These are phyloP conservation scores for Cydia fagiglandana DNA, from an alignment of 1,140 invertebrate species.

Conservation along the genomic window DNA sequence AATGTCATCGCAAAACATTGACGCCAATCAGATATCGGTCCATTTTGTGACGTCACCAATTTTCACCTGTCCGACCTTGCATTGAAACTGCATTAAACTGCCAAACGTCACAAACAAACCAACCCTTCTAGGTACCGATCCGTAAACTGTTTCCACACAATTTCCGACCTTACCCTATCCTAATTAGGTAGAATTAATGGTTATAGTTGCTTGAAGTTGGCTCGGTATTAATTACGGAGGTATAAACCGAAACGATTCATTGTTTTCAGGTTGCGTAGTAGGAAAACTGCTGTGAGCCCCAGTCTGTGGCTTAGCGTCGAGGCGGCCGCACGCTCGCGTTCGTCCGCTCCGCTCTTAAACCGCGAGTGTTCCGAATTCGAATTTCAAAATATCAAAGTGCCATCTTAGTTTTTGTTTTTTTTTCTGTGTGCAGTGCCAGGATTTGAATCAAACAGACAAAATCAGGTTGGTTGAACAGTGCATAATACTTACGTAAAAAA, in stretches of 20 bases:
- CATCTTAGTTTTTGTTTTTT: conserved; percentile 29
- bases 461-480: conserved; percentile 29
- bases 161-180: conserved; percentile 29
- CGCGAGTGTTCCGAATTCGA: conserved; percentile 17
- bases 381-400: conserved; percentile 24
- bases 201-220: conserved; percentile 25
- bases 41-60: conserved; percentile 12
- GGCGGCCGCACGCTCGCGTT: conserved; percentile 1
- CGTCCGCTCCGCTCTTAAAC: neutral
- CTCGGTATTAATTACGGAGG: conserved; percentile 25
- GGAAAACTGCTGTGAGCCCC: conserved; percentile 15
- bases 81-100: conserved; percentile 18
- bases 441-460: conserved; percentile 12
- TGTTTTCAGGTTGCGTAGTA: conserved; percentile 29
- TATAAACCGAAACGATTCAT: conserved; percentile 31
- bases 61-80: conserved; percentile 21
- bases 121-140: conserved; percentile 6
- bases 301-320: conserved; percentile 21
- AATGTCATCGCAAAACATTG: conserved; percentile 5
- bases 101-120: conserved; percentile 26
- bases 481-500: conserved; percentile 29
- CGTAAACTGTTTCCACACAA: conserved; percentile 25
- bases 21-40: neutral
- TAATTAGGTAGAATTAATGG: conserved; percentile 31
- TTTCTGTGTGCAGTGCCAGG: conserved; percentile 27